These are phyloP conservation scores for Samia ricini DNA, from an alignment of 1,140 invertebrate species.

Conservation along the genomic window DNA sequence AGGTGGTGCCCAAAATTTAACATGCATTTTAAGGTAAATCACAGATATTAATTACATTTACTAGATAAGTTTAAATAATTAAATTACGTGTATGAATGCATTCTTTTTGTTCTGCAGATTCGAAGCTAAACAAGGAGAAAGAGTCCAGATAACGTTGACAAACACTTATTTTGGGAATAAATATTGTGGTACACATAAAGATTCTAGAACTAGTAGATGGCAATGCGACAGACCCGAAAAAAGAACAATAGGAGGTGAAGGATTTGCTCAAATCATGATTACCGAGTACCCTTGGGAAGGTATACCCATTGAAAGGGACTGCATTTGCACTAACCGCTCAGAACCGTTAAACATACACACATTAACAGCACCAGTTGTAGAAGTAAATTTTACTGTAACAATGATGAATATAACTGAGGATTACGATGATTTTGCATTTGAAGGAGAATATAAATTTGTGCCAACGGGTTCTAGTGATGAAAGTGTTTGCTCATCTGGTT, in stretches of 20 bases:
- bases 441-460: conserved; percentile 87
- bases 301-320: conserved; percentile 83
- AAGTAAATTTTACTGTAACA: conserved; percentile 85
- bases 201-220: conserved; percentile 82
- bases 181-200: conserved; percentile 81
- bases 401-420: conserved; percentile 91
- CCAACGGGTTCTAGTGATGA: conserved; percentile 73
- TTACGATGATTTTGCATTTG: conserved; percentile 88
- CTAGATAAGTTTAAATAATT: conserved; percentile 7
- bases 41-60: neutral
- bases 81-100: neutral
- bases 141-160: conserved; percentile 82
- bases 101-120: conserved; percentile 75
- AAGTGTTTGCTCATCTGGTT: conserved; percentile 79
- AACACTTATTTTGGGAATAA: conserved; percentile 84
- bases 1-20: conserved; percentile 86
- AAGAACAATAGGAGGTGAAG: conserved; percentile 69
- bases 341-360: conserved; percentile 80
- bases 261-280: conserved; percentile 82
- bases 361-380: conserved; percentile 82
- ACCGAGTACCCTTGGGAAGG: conserved; percentile 87
- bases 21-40: conserved; percentile 81
- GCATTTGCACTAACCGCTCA: conserved; percentile 85
- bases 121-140: conserved; percentile 82
- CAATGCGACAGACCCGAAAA: conserved; percentile 78